Conservation (phyloP, 2,797 vertebrate species). For the Myotis pilosus region DNA sequence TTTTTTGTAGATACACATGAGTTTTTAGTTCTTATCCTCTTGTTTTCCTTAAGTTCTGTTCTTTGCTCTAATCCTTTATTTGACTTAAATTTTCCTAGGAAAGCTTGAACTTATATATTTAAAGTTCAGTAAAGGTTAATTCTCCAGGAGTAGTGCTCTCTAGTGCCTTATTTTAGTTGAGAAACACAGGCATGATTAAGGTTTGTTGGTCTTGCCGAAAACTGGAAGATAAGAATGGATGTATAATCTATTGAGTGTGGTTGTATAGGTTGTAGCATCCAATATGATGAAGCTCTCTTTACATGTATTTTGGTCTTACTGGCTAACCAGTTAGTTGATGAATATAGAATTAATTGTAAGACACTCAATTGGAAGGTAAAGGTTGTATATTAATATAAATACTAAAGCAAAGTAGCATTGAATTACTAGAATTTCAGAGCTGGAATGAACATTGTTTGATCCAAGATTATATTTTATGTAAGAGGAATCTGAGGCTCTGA, state of each 20-base stretch:
- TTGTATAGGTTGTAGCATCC: background rate
- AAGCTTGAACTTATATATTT: background rate
- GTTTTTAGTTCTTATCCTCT: background rate
- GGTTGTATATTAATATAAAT: background rate
- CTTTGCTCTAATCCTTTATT: constrained; percentile 16
- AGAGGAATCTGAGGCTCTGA: background rate
- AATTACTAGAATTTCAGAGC: constrained; percentile 8
- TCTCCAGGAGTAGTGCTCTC: background rate
- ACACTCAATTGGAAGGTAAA: background rate
- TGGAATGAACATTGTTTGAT: constrained; percentile 3
- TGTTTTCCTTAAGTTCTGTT: background rate
- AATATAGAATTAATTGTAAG: constrained; percentile 31
- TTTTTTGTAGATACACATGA: background rate
- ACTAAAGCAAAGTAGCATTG: constrained; percentile 1
- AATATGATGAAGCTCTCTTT: background rate
- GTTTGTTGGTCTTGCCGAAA: background rate
- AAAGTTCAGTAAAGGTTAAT: constrained; percentile 27
- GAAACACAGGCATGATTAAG: background rate
- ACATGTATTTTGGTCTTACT: background rate
- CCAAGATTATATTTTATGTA: constrained; percentile 13
- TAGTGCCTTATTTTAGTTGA: background rate
- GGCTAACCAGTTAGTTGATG: background rate
- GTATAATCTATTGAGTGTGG: background rate
- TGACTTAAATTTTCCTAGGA: constrained; percentile 28
- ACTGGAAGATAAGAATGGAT: background rate